Evolutionary conservation across 2,797 vertebrate species (phyloP).

Genomic region (Sitta carolinensis): DNA sequence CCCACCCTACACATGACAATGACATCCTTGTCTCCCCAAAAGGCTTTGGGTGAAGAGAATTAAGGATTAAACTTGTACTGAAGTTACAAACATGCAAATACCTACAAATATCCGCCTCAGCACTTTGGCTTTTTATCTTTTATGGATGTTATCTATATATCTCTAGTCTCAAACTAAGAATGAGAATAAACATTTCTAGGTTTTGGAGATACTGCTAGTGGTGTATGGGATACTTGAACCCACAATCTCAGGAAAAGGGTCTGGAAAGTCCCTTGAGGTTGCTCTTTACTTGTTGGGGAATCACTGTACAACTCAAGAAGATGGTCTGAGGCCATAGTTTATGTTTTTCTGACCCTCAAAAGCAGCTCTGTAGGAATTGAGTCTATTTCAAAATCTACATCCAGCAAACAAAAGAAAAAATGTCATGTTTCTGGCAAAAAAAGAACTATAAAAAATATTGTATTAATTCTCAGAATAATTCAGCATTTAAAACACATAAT

Average conservation of each 20-base stretch:
- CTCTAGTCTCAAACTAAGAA: background rate
- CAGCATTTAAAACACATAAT: constrained; percentile 18
- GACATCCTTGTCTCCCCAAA: background rate
- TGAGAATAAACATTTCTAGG: background rate
- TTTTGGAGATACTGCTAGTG: background rate
- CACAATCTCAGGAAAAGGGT: background rate
- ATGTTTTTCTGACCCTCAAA: constrained; percentile 30
- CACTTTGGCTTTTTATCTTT: background rate
- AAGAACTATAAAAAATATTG: background rate
- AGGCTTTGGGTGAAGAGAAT: background rate
- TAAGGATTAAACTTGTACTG: background rate
- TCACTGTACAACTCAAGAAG: background rate
- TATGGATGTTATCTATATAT: background rate
- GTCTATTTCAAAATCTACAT: constrained; percentile 28
- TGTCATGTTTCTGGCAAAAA: too few relatives aligned
- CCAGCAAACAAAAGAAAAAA: background rate
- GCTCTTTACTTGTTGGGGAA: background rate
- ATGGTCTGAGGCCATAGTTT: background rate
- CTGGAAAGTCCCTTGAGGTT: background rate
- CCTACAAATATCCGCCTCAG: background rate
- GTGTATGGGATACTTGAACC: background rate
- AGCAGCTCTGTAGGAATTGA: constrained; percentile 3
- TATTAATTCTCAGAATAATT: constrained; percentile 29
- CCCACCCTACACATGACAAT: background rate
- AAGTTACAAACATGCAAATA: background rate